phyloP scores from a whole-genome alignment of 1,140 invertebrate genomes.

The Heliothis virescens region DNA sequence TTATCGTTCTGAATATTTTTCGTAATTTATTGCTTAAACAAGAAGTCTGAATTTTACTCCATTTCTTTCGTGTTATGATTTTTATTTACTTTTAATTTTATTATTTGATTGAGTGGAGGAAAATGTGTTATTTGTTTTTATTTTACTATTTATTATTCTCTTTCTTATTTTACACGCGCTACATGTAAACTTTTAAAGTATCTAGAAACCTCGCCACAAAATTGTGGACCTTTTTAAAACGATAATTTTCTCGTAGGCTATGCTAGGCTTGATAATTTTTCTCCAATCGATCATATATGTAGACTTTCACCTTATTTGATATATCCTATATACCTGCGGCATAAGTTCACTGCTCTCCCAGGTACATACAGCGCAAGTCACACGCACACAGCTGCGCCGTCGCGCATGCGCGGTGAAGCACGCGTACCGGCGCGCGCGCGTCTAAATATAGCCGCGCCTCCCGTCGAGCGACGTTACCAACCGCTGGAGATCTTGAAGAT shows the following conservation, averaged over 20 bases:
- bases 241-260: too few species aligned
- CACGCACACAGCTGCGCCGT: constrained; percentile 44
- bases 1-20: neutral
- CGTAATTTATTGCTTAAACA: constrained; percentile 14
- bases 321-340: constrained; percentile 40
- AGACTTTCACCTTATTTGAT: neutral
- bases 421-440: constrained; percentile 74
- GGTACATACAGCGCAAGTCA: constrained; percentile 38
- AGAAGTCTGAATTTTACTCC: too few species aligned
- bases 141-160: too few species aligned
- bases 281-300: too few species aligned
- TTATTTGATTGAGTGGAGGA: neutral
- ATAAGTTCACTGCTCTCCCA: constrained; percentile 48
- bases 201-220: too few species aligned
- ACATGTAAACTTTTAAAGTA: too few species aligned
- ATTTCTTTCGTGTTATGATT: neutral
- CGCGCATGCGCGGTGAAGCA: constrained; percentile 64
- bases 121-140: too few species aligned
- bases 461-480: constrained; percentile 68
- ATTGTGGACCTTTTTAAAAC: too few species aligned
- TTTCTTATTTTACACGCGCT: too few species aligned
- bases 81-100: constrained; percentile 7
- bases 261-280: too few species aligned
- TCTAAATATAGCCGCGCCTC: constrained; percentile 80
- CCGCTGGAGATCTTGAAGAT: constrained; percentile 81